Evolutionary conservation across 2,113 vertebrate species (phyloP).

Genomic region (Seriola quinqueradiata): DNA sequence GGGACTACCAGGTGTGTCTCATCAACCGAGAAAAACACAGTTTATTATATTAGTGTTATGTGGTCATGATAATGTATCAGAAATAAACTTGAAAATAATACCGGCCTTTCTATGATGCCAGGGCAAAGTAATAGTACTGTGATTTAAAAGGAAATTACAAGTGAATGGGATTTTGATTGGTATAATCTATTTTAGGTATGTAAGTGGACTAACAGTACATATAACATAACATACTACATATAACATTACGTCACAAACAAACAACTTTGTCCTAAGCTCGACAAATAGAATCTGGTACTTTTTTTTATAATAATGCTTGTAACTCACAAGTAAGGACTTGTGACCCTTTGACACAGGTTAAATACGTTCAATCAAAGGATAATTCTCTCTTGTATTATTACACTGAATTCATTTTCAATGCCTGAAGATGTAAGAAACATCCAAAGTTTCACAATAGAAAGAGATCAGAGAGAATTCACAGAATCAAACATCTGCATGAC

Average conservation of each 20-base stretch:
- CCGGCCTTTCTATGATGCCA: background rate
- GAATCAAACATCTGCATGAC: background rate
- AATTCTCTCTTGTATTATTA: background rate
- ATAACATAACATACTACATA: too few species aligned
- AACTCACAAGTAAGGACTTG: background rate
- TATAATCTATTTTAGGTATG: background rate
- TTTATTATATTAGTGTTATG: slow-evolving; percentile 45
- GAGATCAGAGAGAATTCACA: background rate
- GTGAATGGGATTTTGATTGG: background rate
- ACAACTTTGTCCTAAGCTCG: background rate
- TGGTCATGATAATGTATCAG: slow-evolving; percentile 40
- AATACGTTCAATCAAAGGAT: background rate
- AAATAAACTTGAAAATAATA: slow-evolving; percentile 10
- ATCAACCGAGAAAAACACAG: slow-evolving; percentile 49
- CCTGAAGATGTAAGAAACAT: background rate
- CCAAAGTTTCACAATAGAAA: background rate
- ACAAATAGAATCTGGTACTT: background rate
- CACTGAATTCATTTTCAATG: background rate
- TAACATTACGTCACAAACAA: background rate
- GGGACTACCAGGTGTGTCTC: slow-evolving; percentile 62
- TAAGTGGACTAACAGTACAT: background rate
- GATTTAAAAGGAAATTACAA: background rate
- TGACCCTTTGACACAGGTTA: background rate
- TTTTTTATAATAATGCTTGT: background rate
- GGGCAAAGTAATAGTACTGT: background rate